These are phyloP conservation scores for Tipula lateralis DNA, from an alignment of 2,888 invertebrate genomes.

Conservation along the genomic window DNA sequence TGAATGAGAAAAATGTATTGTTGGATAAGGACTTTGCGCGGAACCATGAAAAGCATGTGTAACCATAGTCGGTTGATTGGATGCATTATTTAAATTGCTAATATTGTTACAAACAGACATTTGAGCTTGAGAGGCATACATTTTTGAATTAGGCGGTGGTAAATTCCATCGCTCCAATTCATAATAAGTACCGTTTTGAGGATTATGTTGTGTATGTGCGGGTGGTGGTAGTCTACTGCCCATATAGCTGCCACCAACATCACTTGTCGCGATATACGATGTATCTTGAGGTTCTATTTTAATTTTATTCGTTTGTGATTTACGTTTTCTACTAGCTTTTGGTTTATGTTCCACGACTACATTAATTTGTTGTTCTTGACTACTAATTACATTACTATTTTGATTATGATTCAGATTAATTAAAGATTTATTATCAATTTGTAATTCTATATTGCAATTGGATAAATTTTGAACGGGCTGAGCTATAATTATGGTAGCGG, in stretches of 20 bases:
- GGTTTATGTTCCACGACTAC: slow-evolving; percentile 46
- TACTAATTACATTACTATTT: slow-evolving; percentile 44
- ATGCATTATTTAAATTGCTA: slow-evolving; percentile 56
- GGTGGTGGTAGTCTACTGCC: slow-evolving; percentile 63
- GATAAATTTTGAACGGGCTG: slow-evolving; percentile 63
- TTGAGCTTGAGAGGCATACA: slow-evolving; percentile 59
- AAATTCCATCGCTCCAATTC: slow-evolving; percentile 80
- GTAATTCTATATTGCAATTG: slow-evolving; percentile 72
- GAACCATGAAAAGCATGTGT: slow-evolving; percentile 59
- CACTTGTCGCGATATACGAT: background rate
- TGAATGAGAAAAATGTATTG: slow-evolving; percentile 60
- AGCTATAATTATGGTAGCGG: background rate
- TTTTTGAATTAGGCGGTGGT: slow-evolving; percentile 63
- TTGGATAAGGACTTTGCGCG: slow-evolving; percentile 65
- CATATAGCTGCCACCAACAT: background rate
- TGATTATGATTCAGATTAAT: slow-evolving; percentile 49
- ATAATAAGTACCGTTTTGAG: slow-evolving; percentile 63
- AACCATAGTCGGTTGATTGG: slow-evolving; percentile 55
- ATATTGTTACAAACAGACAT: slow-evolving; percentile 47
- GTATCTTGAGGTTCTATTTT: slow-evolving; percentile 25
- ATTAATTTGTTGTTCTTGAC: slow-evolving; percentile 50
- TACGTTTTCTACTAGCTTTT: slow-evolving; percentile 30
- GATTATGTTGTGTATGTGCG: slow-evolving; percentile 54
- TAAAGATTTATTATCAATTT: slow-evolving; percentile 44
- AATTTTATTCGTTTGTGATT: slow-evolving; percentile 40